phyloP scores from a whole-genome alignment of 2,797 vertebrate species.

The Hippocampus kuda region DNA sequence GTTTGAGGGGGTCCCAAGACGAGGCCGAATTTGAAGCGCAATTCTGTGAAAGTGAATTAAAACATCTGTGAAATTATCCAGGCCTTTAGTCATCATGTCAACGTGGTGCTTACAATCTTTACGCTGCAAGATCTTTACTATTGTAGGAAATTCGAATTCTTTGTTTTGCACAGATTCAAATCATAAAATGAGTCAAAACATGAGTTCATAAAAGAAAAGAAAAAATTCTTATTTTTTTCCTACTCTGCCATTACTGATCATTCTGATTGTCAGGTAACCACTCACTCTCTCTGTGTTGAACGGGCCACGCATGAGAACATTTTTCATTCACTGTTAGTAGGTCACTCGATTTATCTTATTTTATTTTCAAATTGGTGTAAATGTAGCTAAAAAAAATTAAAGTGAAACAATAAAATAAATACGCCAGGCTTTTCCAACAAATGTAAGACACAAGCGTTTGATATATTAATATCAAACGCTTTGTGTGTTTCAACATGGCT shows the following conservation, averaged over 20 bases:
- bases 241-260: not conserved
- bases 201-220: not conserved
- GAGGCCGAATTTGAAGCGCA: not conserved
- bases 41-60: constrained; percentile 10
- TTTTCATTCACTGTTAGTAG: not conserved
- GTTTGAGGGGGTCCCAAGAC: not conserved
- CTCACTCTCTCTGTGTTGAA: not conserved
- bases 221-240: not conserved
- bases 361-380: not conserved
- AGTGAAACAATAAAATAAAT: not conserved
- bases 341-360: not conserved
- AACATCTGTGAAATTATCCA: constrained; percentile 4
- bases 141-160: not conserved
- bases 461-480: too few species aligned
- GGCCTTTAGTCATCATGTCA: not conserved
- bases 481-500: not conserved
- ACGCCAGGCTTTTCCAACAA: not conserved
- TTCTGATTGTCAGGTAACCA: not conserved
- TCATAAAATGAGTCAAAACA: not conserved
- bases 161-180: not conserved
- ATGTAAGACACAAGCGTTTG: not conserved
- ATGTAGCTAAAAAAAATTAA: not conserved
- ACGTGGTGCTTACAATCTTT: not conserved
- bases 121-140: not conserved
- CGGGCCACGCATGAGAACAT: not conserved